Evolutionary conservation across 1,140 invertebrate species (phyloP).

Genomic region (Eurosta solidaginis): DNA sequence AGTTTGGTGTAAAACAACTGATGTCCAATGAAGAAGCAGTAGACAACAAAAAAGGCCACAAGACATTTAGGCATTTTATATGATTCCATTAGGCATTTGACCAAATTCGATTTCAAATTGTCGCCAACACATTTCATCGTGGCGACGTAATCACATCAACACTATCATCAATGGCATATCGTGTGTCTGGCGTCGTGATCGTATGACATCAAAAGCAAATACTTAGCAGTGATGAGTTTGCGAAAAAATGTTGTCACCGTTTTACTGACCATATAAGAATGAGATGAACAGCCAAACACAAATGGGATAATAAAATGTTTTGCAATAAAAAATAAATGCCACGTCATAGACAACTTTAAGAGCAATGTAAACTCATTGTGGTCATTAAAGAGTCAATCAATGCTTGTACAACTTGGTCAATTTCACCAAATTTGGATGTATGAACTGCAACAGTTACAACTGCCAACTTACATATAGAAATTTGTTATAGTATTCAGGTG

Average conservation of each 20-base stretch:
- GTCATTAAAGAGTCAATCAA: too few species aligned
- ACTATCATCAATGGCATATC: not conserved
- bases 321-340: not conserved
- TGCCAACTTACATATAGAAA: too few species aligned
- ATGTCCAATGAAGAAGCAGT: too few species aligned
- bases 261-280: not conserved
- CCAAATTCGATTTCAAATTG: not conserved
- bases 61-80: too few species aligned
- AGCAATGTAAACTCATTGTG: not conserved
- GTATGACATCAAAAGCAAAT: not conserved
- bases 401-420: not conserved
- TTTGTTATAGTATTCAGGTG: too few species aligned
- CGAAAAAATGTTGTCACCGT: not conserved
- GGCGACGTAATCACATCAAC: not conserved
- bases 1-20: too few species aligned
- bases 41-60: too few species aligned
- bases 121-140: not conserved
- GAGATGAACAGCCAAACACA: not conserved
- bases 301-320: not conserved
- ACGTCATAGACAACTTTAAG: not conserved
- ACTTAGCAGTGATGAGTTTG: not conserved
- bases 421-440: not conserved
- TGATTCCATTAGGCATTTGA: too few species aligned
- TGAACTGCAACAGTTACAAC: not conserved
- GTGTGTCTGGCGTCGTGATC: not conserved